phyloP scores from a whole-genome alignment of 2,113 vertebrate genomes.

The Mesocricetus auratus region DNA sequence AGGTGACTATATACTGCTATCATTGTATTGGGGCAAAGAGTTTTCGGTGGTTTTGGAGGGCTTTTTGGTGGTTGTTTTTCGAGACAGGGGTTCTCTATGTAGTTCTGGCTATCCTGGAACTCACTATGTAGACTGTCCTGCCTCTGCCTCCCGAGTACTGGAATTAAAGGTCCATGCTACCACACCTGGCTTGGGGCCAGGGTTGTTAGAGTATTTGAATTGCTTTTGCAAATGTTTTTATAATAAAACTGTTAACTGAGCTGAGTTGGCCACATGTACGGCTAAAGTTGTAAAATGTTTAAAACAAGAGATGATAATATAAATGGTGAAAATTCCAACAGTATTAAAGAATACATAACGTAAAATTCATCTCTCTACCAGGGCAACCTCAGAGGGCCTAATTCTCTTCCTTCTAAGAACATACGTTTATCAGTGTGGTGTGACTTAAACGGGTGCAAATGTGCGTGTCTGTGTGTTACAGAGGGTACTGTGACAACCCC shows the following conservation, averaged over 20 bases:
- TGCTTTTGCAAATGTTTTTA: neutral
- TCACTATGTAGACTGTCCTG: neutral
- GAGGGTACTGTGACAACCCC: neutral
- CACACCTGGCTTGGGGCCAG: neutral
- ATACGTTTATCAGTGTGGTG: neutral
- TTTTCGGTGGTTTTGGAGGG: neutral
- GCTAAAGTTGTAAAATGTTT: neutral
- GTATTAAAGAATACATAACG: neutral
- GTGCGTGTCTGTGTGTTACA: neutral
- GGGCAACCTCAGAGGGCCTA: neutral
- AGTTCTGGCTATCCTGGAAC: neutral
- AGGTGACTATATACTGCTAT: neutral
- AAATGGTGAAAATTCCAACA: neutral
- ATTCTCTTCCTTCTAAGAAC: neutral
- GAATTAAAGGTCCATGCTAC: neutral
- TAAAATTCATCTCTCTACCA: neutral
- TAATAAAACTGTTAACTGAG: neutral
- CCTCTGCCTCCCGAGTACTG: neutral
- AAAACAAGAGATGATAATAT: neutral
- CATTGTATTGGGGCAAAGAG: neutral
- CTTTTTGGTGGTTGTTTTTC: neutral
- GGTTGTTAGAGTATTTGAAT: slow-evolving; percentile 49
- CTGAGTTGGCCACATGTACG: neutral
- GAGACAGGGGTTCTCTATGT: neutral
- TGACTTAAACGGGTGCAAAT: neutral